Conservation (phyloP, 2,113 vertebrate species). For the Coptodon rendalli region DNA sequence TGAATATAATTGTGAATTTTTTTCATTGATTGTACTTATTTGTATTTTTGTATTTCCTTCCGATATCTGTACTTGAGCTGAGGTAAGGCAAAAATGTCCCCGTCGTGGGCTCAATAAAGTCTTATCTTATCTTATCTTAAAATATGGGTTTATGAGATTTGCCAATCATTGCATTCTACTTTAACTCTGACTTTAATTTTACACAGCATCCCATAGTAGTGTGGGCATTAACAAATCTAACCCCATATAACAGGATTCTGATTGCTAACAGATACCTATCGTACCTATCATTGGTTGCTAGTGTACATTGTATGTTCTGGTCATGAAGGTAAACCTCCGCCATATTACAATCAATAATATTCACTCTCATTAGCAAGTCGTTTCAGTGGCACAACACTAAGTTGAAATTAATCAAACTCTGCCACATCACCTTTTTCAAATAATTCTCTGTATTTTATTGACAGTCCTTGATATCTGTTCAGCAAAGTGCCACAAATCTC, state of each 20-base stretch:
- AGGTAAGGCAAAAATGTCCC: too few relatives aligned
- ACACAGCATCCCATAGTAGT: too few relatives aligned
- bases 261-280: background rate
- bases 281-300: background rate
- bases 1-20: background rate
- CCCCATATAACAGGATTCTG: background rate
- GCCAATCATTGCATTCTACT: too few relatives aligned
- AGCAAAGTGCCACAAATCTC: background rate
- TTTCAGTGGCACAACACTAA: background rate
- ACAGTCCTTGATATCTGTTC: background rate
- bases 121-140: too few relatives aligned
- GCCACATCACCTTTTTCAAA: background rate
- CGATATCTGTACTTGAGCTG: too few relatives aligned
- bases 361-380: background rate
- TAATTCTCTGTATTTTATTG: background rate
- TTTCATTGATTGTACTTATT: too few relatives aligned
- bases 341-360: background rate
- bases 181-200: too few relatives aligned
- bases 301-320: background rate
- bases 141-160: too few relatives aligned
- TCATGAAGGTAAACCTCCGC: accelerated
- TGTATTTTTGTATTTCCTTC: too few relatives aligned
- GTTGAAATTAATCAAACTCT: background rate
- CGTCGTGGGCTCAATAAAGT: too few relatives aligned
- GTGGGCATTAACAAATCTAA: background rate